These are phyloP conservation scores for Aleiodes sp. DNA, from an alignment of 1,140 invertebrate genomes.

Conservation along the genomic window DNA sequence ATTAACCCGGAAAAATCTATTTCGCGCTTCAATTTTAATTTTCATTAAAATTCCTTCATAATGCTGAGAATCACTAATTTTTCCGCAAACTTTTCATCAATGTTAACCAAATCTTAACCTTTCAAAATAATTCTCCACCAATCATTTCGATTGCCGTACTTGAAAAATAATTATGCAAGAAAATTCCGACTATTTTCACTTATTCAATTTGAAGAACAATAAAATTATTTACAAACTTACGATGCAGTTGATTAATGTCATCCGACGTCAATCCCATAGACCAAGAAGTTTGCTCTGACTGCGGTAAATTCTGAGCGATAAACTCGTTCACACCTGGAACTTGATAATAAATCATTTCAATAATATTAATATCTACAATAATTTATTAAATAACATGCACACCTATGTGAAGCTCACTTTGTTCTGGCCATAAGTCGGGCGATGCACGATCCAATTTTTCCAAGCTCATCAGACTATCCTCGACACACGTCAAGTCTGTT, in stretches of 20 bases:
- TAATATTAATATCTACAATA: conserved; percentile 16
- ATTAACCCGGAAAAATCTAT: no score
- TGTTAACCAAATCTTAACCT: neutral
- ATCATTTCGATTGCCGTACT: conserved; percentile 31
- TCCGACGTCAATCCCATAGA: conserved; percentile 54
- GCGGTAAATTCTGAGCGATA: conserved; percentile 62
- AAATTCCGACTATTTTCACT: neutral
- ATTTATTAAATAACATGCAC: conserved; percentile 14
- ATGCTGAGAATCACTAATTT: no score
- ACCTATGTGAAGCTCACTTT: conserved; percentile 74
- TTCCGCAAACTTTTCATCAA: no score
- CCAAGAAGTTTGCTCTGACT: conserved; percentile 55
- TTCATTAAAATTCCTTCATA: no score
- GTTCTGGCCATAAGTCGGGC: conserved; percentile 93
- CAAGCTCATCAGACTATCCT: conserved; percentile 80
- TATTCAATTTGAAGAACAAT: neutral
- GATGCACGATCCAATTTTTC: conserved; percentile 91
- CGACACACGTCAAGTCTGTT: conserved; percentile 67
- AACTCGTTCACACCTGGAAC: conserved; percentile 67
- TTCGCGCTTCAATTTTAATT: no score
- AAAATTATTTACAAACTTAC: conserved; percentile 52
- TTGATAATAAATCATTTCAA: conserved; percentile 57
- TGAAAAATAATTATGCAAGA: conserved; percentile 37
- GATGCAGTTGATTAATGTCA: conserved; percentile 62
- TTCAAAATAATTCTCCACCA: neutral